These are phyloP conservation scores for Loxodonta africana DNA, from an alignment of 2,113 vertebrate species.

Conservation along the genomic window DNA sequence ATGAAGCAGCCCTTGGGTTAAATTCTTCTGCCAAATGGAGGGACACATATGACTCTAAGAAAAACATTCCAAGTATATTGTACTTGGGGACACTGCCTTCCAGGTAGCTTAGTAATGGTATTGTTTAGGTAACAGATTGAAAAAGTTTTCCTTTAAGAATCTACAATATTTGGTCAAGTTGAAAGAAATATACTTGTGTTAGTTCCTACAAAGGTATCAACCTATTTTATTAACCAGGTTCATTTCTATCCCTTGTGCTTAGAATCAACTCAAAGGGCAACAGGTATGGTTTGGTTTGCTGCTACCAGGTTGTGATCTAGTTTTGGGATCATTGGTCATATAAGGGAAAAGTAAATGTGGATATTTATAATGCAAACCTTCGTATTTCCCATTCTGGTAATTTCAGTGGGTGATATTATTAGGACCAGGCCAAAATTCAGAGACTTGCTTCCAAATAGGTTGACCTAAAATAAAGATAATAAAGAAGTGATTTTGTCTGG, in stretches of 20 bases:
- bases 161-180: constrained; percentile 17
- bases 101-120: background rate
- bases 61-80: background rate
- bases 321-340: background rate
- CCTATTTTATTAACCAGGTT: constrained; percentile 32
- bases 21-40: constrained; percentile 29
- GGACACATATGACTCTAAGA: background rate
- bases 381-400: constrained; percentile 73
- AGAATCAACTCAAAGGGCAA: background rate
- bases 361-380: constrained; percentile 71
- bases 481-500: constrained; percentile 72
- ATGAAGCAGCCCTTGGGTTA: background rate
- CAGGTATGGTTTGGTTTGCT: background rate
- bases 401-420: constrained; percentile 47
- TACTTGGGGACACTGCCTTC: background rate
- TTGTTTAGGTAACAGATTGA: background rate
- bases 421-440: constrained; percentile 53
- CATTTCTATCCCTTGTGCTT: background rate
- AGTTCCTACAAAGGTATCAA: background rate
- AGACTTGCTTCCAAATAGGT: constrained; percentile 69
- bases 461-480: constrained; percentile 80
- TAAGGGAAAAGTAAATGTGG: constrained; percentile 66
- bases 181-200: background rate
- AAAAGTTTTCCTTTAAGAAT: background rate
- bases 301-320: constrained; percentile 33